Evolutionary conservation across 2,888 invertebrate species (phyloP).

Genomic region (Patella caerulea): DNA sequence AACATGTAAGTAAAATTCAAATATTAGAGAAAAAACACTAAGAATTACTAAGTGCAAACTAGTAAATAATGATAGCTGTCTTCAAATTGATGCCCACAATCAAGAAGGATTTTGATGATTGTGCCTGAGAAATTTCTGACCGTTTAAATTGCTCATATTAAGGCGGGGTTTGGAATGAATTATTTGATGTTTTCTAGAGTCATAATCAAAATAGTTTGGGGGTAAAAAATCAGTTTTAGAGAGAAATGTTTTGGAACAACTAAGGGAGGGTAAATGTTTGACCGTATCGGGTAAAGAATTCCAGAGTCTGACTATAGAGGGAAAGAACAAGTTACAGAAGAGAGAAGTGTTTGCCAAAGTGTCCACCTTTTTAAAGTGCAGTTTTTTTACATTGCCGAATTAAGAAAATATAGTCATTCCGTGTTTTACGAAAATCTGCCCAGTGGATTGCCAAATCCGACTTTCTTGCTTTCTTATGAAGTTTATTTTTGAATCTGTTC

Average conservation of each 20-base stretch:
- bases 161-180: neutral
- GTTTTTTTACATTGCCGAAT: neutral
- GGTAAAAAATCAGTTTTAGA: neutral
- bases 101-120: neutral
- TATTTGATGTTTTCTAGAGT: neutral
- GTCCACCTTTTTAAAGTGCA: neutral
- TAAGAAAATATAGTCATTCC: neutral
- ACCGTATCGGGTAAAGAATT: neutral
- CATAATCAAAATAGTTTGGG: neutral
- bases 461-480: too few relatives aligned
- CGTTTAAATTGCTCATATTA: neutral
- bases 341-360: neutral
- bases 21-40: too few relatives aligned
- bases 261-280: neutral
- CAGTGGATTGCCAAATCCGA: too few relatives aligned
- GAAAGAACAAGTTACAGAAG: neutral
- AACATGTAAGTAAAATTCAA: too few relatives aligned
- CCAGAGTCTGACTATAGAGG: neutral
- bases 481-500: neutral
- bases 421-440: too few relatives aligned
- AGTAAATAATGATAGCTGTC: neutral
- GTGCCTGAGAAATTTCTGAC: neutral
- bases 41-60: too few relatives aligned
- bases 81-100: neutral
- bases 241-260: neutral